Evolutionary conservation across 2,797 vertebrate genomes (phyloP).

Genomic region (Eleutherodactylus coqui): DNA sequence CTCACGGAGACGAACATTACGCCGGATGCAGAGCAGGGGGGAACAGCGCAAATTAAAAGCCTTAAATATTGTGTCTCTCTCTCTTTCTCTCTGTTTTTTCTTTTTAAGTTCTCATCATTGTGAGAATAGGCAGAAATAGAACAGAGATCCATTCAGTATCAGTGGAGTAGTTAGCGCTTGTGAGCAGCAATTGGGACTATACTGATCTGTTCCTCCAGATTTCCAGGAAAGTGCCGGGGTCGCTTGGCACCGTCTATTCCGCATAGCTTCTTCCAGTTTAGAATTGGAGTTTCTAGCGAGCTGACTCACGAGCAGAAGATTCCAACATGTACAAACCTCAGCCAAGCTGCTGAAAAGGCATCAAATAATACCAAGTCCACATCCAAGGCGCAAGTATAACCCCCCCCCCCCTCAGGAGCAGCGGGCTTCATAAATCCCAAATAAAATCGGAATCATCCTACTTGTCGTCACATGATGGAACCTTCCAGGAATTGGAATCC

Average conservation of each 20-base stretch:
- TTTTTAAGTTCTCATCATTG: slow-evolving; percentile 36
- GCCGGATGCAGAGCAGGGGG: slow-evolving; percentile 47
- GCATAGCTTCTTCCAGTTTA: background rate
- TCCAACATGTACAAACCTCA: slow-evolving; percentile 7
- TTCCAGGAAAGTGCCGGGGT: slow-evolving; percentile 46
- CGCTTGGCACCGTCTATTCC: slow-evolving; percentile 36
- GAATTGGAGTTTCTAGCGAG: slow-evolving; percentile 27
- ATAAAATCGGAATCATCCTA: background rate
- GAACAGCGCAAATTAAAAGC: slow-evolving; percentile 55
- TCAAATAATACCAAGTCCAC: background rate
- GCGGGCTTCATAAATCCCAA: background rate
- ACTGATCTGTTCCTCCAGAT: slow-evolving; percentile 41
- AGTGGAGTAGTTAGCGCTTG: slow-evolving; percentile 54
- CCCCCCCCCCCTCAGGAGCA: background rate
- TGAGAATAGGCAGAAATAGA: slow-evolving; percentile 35
- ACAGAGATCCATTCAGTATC: slow-evolving; percentile 46
- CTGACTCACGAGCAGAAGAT: slow-evolving; percentile 22
- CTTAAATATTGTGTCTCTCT: slow-evolving; percentile 18
- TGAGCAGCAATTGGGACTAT: slow-evolving; percentile 45
- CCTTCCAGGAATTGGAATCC: background rate
- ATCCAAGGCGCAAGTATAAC: slow-evolving; percentile 7
- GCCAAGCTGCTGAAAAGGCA: background rate
- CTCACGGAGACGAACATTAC: slow-evolving; percentile 34
- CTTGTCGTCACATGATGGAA: slow-evolving; percentile 7
- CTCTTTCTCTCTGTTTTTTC: background rate